A percentile compares a stretch with the other conserved stretches of the same genome.
Evolutionary conservation across 2,888 invertebrate species (phyloP).

Genomic region (Perithous albicinctus): DNA sequence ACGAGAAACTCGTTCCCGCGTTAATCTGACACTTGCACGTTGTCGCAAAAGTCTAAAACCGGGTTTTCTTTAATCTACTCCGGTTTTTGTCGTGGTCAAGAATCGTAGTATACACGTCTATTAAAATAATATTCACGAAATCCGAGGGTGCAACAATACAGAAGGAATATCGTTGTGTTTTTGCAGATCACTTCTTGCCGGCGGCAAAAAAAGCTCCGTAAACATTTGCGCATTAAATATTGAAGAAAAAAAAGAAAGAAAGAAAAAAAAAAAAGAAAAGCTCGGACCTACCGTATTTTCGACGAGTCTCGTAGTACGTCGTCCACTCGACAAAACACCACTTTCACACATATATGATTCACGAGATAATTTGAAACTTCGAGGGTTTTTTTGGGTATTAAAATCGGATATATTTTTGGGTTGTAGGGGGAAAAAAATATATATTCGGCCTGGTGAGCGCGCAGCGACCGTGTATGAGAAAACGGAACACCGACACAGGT

Average conservation of each 20-base stretch:
- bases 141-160: no score
- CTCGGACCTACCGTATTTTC: slow-evolving; percentile 78
- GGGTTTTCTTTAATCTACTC: slow-evolving; percentile 22
- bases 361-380: no score
- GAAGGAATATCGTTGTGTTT: background rate
- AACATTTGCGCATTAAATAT: background rate
- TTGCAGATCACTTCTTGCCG: no score
- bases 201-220: background rate
- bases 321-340: slow-evolving; percentile 75
- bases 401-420: no score
- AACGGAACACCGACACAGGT: slow-evolving; percentile 83
- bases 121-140: background rate
- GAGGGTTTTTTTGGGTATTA: background rate
- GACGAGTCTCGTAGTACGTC: slow-evolving; percentile 76
- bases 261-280: no score
- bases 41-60: slow-evolving; percentile 26
- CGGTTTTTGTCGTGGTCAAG: slow-evolving; percentile 16
- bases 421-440: background rate
- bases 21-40: slow-evolving; percentile 66
- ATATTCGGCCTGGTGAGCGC: slow-evolving; percentile 23
- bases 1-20: slow-evolving; percentile 62
- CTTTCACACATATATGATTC: slow-evolving; percentile 81
- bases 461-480: slow-evolving; percentile 80
- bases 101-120: background rate
- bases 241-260: no score